phyloP scores from a whole-genome alignment of 2,888 invertebrate genomes.

The Philhelius pedissequus region DNA sequence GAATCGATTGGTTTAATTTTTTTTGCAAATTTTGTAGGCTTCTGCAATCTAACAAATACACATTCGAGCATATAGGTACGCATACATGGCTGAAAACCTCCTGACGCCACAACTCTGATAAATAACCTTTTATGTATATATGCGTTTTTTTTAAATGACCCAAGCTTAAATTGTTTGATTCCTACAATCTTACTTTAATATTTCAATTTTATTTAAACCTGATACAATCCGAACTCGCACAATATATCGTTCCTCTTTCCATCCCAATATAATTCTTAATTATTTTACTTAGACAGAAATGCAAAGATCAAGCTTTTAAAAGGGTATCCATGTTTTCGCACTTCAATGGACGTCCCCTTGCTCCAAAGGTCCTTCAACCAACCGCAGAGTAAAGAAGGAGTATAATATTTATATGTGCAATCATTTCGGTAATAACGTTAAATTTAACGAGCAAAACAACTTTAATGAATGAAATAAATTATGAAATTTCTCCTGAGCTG shows the following conservation, averaged over 20 bases:
- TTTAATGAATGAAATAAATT: constrained; percentile 68
- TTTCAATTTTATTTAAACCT: background rate
- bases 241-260: background rate
- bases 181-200: background rate
- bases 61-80: no score
- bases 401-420: background rate
- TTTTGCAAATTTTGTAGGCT: no score
- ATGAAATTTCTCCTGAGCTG: constrained; percentile 50
- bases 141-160: no score
- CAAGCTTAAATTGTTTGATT: no score
- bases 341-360: constrained; percentile 22
- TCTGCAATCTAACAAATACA: no score
- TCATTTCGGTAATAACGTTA: constrained; percentile 55
- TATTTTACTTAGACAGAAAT: constrained; percentile 49
- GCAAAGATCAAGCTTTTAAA: constrained; percentile 53
- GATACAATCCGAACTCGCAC: background rate
- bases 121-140: no score
- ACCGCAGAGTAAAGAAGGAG: background rate
- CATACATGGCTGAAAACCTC: no score
- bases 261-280: constrained; percentile 50
- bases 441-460: constrained; percentile 63
- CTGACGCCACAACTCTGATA: no score
- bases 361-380: constrained; percentile 35
- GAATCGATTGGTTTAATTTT: no score
- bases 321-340: constrained; percentile 64